Evolutionary conservation across 1,140 invertebrate genomes (phyloP), one percentile per base, ranked within the genome.

Genomic region (Piezodorus guildinii): DNA sequence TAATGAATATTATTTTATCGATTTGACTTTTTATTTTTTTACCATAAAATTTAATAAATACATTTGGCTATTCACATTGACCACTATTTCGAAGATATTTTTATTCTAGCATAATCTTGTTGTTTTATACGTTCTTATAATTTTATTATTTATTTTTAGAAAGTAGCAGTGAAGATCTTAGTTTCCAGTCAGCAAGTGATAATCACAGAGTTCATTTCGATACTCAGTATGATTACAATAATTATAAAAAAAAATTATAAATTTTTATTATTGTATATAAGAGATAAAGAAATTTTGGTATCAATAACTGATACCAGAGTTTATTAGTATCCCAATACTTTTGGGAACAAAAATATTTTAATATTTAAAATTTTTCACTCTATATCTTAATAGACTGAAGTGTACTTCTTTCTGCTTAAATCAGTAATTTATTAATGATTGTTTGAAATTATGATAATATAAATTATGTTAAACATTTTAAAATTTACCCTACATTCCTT

Each of bases 341-440:
- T 58, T 27, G 30, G 54, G 54, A 45, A 27, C 46, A 49, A 63
- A 63, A 52, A 27, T 54, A 52, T 56, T 52, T 44, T 63, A 30
- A n/a, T 63, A 52, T 63, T 43, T 64, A 17, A 19, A 44, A 17
- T 58, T 23, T 39, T 63, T 54, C 51, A 14, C 17, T 64, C 8
- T 30, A 64, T 58, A 56, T 56, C 52, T 56, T 64, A 64, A 39
- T 64, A 64, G 63, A 64, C 63, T 64, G 63, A 64, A 45, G 15
- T 54, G 62, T 63, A 52, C 62, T 63, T 63, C 62, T 63, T 19
- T 56, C 52, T 23, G 52, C 62, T 63, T 63, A 46, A 39, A 23
- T 27, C 21, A 27, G 52, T 56, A 23, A 56, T 56, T 63, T 54
- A 21, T 63, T 60, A 49, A 62, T 19, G 12, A 15, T 17, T 46